Conservation (phyloP, 2,888 invertebrate species). For the Seira musarum region DNA sequence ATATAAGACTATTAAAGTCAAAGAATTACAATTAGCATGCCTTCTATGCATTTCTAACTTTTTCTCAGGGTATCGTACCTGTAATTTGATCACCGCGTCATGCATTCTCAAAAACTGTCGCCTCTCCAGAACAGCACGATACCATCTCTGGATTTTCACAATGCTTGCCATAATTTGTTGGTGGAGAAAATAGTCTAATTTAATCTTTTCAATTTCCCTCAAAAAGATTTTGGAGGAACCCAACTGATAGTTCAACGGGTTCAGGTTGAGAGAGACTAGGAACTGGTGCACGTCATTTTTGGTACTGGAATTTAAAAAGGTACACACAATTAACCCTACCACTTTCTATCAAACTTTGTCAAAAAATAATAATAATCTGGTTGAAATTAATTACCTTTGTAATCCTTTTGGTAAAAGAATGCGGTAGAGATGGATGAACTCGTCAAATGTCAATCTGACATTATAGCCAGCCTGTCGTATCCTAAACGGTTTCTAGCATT, state of each 20-base stretch:
- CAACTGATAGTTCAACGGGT: slow-evolving; percentile 92
- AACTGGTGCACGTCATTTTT: slow-evolving; percentile 90
- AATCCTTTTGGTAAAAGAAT: slow-evolving; percentile 91
- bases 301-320: slow-evolving; percentile 77
- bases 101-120: slow-evolving; percentile 83
- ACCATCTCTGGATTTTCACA: slow-evolving; percentile 93
- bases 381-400: slow-evolving; percentile 73
- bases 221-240: slow-evolving; percentile 92
- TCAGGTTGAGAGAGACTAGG: slow-evolving; percentile 85
- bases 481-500: slow-evolving; percentile 95
- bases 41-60: no score
- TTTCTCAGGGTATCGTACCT: slow-evolving; percentile 73
- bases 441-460: slow-evolving; percentile 92
- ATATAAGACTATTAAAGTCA: slow-evolving; percentile 78
- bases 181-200: slow-evolving; percentile 92
- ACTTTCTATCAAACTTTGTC: no score
- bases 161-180: slow-evolving; percentile 95
- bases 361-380: background rate
- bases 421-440: slow-evolving; percentile 93
- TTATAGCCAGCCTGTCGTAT: slow-evolving; percentile 97
- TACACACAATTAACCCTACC: no score
- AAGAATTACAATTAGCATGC: slow-evolving; percentile 37
- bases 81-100: slow-evolving; percentile 83
- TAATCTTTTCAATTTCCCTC: slow-evolving; percentile 93
- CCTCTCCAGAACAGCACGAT: slow-evolving; percentile 85